phyloP scores from a whole-genome alignment of 2,888 invertebrate species.

The Thera britannica region DNA sequence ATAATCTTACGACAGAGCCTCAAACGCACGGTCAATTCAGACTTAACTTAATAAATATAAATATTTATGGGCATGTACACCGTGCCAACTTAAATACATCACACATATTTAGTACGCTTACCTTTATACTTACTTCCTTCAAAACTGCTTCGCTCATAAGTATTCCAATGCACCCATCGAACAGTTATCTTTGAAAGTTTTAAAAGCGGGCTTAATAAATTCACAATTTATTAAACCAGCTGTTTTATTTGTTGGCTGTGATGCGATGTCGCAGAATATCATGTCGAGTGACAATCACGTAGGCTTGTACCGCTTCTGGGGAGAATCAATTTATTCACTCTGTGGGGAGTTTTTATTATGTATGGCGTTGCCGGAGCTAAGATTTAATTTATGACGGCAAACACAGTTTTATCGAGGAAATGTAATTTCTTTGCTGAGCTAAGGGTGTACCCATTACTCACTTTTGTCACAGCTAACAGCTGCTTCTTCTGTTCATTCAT shows the following conservation, averaged over 20 bases:
- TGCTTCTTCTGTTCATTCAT: background rate
- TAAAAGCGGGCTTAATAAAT: no score
- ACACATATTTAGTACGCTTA: no score
- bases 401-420: constrained; percentile 9
- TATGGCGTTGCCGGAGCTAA: constrained; percentile 8
- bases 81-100: no score
- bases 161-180: no score
- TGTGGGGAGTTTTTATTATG: constrained; percentile 24
- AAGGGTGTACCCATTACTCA: background rate
- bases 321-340: constrained; percentile 34
- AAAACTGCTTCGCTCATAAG: no score
- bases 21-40: no score
- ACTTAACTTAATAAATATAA: no score
- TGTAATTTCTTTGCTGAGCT: constrained; percentile 2
- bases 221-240: constrained; percentile 6
- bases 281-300: constrained; percentile 45
- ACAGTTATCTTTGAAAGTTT: no score
- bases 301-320: constrained; percentile 31
- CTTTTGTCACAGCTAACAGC: background rate
- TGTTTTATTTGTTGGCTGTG: constrained; percentile 12
- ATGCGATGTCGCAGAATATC: constrained; percentile 35
- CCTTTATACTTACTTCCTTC: no score
- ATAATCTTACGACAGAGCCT: no score
- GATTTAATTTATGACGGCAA: constrained; percentile 22
- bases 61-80: no score